Evolutionary conservation across 1,140 invertebrate species (phyloP), one percentile per base, ranked within the genome.

Genomic region (Nylanderia fulva): DNA sequence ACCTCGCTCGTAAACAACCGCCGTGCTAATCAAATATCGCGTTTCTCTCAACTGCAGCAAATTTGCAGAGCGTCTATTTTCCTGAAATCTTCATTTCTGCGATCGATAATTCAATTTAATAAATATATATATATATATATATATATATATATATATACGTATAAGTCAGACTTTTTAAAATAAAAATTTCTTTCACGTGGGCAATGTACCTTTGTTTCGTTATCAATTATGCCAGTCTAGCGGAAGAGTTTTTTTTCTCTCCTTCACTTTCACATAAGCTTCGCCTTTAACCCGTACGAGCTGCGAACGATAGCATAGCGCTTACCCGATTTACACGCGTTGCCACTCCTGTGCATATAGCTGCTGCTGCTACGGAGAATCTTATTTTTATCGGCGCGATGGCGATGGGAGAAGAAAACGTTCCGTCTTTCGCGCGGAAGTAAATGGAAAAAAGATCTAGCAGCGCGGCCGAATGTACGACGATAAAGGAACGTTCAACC

Each of bases 351-450:
- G 27, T 13, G 63, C 42, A 13, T 69, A 29, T 18, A 36, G 3
- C 56, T 36, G n/a, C n/a, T n/a, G 24, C 13, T 39, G 8, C 45
- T 42, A n/a, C 11, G 6, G 18, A 45, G 18, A 58, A 39, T 63
- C 39, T 83, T 86, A 86, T 86, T 86, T 87, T 86, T 86, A 75
- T 75, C 77, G 21, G 15, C 7, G 45, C 29, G 11, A 27, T 74
- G 48, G 18, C 54, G 45, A 52, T 52, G 48, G 33, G 45, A 48
- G 56, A 9, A 52, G 13, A 24, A 39, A 68, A 45, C n/a, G 21
- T 24, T 58, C 9, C 66, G 11, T 11, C 45, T 85, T 85, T 69
- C 42, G 39, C 48, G 33, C 45, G 76, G 21, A 56, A 56, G 48
- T 48, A 71, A 69, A 56, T 69, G 33, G 39, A 18, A 29, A 56